phyloP scores from a whole-genome alignment of 1,140 invertebrate genomes.

The Heliconius himera region DNA sequence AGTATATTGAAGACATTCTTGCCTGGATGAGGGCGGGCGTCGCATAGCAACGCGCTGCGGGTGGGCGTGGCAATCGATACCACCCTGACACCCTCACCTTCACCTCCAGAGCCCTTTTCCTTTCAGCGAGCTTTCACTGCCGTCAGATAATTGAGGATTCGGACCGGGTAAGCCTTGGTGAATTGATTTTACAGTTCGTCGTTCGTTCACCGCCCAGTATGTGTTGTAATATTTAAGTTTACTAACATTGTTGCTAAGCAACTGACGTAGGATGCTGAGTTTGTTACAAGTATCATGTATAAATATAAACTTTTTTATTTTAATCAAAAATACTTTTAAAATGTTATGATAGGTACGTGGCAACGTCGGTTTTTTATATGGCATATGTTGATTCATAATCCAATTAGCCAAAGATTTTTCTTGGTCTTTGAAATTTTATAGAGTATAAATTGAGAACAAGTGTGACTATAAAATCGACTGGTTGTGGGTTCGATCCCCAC shows the following conservation, averaged over 20 bases:
- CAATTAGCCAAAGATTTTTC: no score
- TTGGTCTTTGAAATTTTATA: no score
- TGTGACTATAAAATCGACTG: no score
- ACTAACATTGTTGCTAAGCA: slow-evolving; percentile 13
- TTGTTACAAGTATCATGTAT: background rate
- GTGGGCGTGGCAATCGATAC: slow-evolving; percentile 78
- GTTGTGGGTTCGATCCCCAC: no score
- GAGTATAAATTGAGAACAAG: no score
- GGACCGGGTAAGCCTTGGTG: background rate
- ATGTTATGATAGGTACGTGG: no score
- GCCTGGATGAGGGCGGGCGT: slow-evolving; percentile 48
- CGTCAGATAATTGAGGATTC: slow-evolving; percentile 35
- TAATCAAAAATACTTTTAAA: background rate
- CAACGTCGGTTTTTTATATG: no score
- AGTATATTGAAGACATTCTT: slow-evolving; percentile 48
- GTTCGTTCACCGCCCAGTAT: background rate
- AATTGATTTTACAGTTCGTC: slow-evolving; percentile 19
- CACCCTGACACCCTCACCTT: slow-evolving; percentile 68
- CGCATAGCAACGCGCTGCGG: slow-evolving; percentile 68
- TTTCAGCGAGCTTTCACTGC: slow-evolving; percentile 49
- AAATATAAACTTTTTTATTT: background rate
- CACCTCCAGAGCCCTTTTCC: slow-evolving; percentile 57
- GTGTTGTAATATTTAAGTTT: slow-evolving; percentile 12
- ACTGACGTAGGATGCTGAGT: background rate
- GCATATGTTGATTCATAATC: no score